phyloP scores from a whole-genome alignment of 2,888 invertebrate genomes.

The Lasioglossum morio region DNA sequence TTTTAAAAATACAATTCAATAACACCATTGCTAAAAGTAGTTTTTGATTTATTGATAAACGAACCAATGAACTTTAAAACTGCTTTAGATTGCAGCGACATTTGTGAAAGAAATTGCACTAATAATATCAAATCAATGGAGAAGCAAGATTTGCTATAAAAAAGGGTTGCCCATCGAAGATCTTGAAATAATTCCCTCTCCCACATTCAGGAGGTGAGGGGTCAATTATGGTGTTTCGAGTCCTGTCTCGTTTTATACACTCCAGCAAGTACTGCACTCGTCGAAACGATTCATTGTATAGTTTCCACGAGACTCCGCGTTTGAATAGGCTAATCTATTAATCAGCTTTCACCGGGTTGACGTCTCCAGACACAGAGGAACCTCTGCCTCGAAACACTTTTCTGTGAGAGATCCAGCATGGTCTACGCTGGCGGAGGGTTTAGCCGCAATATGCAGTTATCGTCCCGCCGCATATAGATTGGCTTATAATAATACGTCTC shows the following conservation, averaged over 20 bases:
- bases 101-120: too few relatives aligned
- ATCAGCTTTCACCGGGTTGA: not conserved
- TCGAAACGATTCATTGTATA: not conserved
- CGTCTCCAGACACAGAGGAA: not conserved
- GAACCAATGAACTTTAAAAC: too few relatives aligned
- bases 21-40: too few relatives aligned
- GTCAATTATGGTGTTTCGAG: too few relatives aligned
- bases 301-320: not conserved
- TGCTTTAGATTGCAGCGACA: too few relatives aligned
- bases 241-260: not conserved
- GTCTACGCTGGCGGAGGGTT: constrained; percentile 38
- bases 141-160: too few relatives aligned
- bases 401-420: not conserved
- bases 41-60: too few relatives aligned
- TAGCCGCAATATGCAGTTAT: constrained; percentile 74
- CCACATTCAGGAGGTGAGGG: too few relatives aligned
- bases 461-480: constrained; percentile 56
- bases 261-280: not conserved
- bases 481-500: constrained; percentile 46
- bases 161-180: too few relatives aligned
- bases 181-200: too few relatives aligned
- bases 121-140: too few relatives aligned
- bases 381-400: constrained; percentile 22
- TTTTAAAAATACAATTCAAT: too few relatives aligned
- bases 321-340: not conserved